Evolutionary conservation across 2,888 invertebrate species (phyloP), one percentile per base, ranked within the genome.

Genomic region (Lathronympha strigana): DNA sequence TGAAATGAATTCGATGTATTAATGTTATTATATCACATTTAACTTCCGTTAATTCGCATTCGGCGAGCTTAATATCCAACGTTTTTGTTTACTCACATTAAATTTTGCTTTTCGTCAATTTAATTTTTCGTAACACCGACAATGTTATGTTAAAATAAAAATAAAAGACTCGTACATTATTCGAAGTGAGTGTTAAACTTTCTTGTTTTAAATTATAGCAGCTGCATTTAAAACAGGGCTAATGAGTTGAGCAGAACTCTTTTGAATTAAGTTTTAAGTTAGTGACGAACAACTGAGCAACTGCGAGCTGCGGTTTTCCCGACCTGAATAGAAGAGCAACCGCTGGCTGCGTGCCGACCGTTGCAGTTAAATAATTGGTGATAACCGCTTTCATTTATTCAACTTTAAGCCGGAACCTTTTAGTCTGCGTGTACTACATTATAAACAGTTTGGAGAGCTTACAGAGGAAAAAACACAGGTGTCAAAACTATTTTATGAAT

Each of bases 321-420:
- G 83, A 84, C 85, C 87, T 87, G 87, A 86, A 89, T 90, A 88
- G 87, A 87, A 88, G 82, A 86, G 75, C 80, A 84, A 69, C 80
- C 77, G 79, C 82, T 88, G 87, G 86, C 88, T 85, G 81, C 80
- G 84, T 84, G 86, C 90, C 88, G 86, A 90, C 86, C 86, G 84
- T 86, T 83, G 82, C 87, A 85, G 81, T 84, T 85, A 86, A 88
- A 88, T 90, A 86, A 88, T 88, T 90, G 84, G 84, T 83, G 84
- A 88, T 88, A 88, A 87, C 86, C 82, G 81, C 84, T 84, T 83
- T 87, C 82, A 88, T 88, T 87, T 87, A 87, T 87, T 84, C 79
- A 84, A 86, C 80, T 86, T 85, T 82, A 77, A 76, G 76, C 75
- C 71, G 75, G 77, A 79, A 83, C 38, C 21, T 66, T 28, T 61